A percentile compares a stretch with the other conserved stretches of the same genome.
Conservation (phyloP, 2,888 invertebrate genomes). For the Eupelmus urozonus region DNA sequence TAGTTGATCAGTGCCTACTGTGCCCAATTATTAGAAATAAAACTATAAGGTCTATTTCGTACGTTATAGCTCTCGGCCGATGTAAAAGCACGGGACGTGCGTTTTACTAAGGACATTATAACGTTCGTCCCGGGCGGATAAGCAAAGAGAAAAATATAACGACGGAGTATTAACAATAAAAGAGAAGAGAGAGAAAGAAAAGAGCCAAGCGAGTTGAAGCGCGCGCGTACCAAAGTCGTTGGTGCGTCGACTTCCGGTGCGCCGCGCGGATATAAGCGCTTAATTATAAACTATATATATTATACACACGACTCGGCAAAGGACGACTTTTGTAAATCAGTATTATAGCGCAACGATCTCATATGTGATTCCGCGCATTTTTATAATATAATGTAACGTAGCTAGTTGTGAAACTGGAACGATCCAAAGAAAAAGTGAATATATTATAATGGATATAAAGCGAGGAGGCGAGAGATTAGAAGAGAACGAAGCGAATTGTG, state of each 20-base stretch:
- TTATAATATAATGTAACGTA: slow-evolving; percentile 49
- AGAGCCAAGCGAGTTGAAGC: neutral
- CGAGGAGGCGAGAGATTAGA: neutral
- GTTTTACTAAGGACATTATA: neutral
- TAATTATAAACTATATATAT: slow-evolving; percentile 45
- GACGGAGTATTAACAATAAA: slow-evolving; percentile 22
- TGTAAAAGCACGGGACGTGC: no score
- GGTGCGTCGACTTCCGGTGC: neutral
- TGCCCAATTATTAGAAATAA: slow-evolving; percentile 55
- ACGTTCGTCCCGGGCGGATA: neutral
- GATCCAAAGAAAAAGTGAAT: slow-evolving; percentile 13
- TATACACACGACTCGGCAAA: slow-evolving; percentile 31
- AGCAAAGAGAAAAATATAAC: neutral
- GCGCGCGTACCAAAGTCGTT: neutral
- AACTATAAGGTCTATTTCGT: slow-evolving; percentile 48
- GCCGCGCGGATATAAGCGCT: neutral
- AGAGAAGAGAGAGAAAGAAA: neutral
- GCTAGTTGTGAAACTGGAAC: slow-evolving; percentile 36
- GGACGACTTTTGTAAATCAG: slow-evolving; percentile 57
- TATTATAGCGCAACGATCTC: slow-evolving; percentile 54
- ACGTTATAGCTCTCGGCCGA: no score
- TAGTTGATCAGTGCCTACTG: slow-evolving; percentile 59
- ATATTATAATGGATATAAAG: neutral
- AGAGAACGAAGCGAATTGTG: slow-evolving; percentile 42
- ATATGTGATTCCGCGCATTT: slow-evolving; percentile 54